Conservation (phyloP, 23 tunicate species). For the Ciona savignyi region DNA sequence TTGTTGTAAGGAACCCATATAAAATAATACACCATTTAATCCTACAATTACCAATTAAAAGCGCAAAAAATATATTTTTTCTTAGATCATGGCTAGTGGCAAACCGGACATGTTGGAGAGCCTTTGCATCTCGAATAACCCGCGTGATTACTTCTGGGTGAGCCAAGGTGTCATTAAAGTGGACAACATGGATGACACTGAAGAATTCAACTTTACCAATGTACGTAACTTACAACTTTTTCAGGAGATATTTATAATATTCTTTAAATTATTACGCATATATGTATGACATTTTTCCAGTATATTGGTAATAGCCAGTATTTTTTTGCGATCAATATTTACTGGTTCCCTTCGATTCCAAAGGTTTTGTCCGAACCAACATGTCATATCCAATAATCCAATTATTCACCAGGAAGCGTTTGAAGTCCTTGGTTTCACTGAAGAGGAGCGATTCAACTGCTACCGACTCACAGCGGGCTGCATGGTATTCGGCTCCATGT, state of each 20-base stretch:
- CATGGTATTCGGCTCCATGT: constrained; percentile 81
- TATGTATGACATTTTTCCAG: too few relatives aligned
- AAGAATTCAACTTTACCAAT: constrained; percentile 78
- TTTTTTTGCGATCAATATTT: too few relatives aligned
- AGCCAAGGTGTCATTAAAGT: constrained; percentile 81
- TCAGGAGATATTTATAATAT: too few relatives aligned
- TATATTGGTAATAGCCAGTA: too few relatives aligned
- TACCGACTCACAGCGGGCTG: constrained; percentile 66
- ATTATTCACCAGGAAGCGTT: constrained; percentile 98
- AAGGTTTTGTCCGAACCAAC: too few relatives aligned
- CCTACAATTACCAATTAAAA: too few relatives aligned
- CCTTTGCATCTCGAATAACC: constrained; percentile 59
- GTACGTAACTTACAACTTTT: constrained; percentile 29
- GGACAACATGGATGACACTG: constrained; percentile 85
- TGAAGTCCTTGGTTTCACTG: constrained; percentile 71
- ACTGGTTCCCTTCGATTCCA: too few relatives aligned
- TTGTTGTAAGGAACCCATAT: too few relatives aligned
- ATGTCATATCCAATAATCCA: too few relatives aligned
- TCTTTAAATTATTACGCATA: too few relatives aligned
- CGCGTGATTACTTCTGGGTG: constrained; percentile 70
- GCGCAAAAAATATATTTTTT: too few relatives aligned
- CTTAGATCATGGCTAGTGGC: constrained; percentile 65
- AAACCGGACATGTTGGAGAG: constrained; percentile 35
- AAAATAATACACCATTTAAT: too few relatives aligned
- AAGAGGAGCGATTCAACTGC: constrained; percentile 48